Evolutionary conservation across 2,888 invertebrate species (phyloP).

Genomic region (Orthonychiurus folsomi): DNA sequence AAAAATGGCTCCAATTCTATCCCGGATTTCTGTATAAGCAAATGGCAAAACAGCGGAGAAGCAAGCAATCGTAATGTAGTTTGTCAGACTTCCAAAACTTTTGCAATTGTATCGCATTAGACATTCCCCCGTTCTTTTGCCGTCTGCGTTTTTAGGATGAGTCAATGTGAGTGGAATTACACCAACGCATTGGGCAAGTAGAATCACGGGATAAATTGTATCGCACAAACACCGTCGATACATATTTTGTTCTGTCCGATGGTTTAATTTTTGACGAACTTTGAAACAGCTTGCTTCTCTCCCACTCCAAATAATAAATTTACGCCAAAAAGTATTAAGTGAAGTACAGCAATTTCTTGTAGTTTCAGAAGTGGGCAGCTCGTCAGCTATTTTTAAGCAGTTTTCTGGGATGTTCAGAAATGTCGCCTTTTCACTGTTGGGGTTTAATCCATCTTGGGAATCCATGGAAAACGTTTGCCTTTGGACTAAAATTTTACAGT

Average conservation of each 20-base stretch:
- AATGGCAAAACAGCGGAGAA: slow-evolving; percentile 27
- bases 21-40: slow-evolving; percentile 26
- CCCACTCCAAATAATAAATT: not conserved
- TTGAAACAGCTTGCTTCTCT: not conserved
- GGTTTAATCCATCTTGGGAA: not conserved
- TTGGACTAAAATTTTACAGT: no score
- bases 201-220: slow-evolving; percentile 28
- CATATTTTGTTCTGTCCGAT: no score
- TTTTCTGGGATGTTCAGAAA: not conserved
- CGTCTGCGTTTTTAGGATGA: slow-evolving; percentile 20
- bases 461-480: no score
- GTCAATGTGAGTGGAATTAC: slow-evolving; percentile 25
- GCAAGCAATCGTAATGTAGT: slow-evolving; percentile 20
- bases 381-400: no score
- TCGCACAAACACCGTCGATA: slow-evolving; percentile 29
- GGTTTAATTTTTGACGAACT: no score
- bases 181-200: slow-evolving; percentile 26
- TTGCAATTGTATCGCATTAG: slow-evolving; percentile 23
- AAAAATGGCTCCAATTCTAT: slow-evolving; percentile 27
- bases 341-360: no score
- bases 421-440: not conserved
- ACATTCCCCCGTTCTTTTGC: slow-evolving; percentile 16
- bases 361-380: no score
- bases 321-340: not conserved
- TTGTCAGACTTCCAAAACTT: slow-evolving; percentile 21